These are phyloP conservation scores for Arremon aurantiirostris DNA, from an alignment of 2,797 vertebrate species.

Conservation along the genomic window DNA sequence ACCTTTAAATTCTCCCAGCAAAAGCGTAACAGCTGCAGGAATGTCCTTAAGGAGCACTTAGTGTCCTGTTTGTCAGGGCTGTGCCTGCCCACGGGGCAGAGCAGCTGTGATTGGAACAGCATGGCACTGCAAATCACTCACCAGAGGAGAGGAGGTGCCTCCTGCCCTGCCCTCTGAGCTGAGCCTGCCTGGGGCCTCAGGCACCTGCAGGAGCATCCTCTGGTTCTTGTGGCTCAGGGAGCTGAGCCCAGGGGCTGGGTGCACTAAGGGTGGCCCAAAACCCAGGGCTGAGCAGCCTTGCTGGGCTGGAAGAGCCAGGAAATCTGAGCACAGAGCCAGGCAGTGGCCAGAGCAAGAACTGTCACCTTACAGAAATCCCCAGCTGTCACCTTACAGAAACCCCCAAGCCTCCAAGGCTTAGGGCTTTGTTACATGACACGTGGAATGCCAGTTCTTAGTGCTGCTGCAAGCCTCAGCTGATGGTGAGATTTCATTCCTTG, in stretches of 20 bases:
- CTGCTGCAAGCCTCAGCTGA: not conserved
- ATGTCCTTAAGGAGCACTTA: not conserved
- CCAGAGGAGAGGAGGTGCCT: not conserved
- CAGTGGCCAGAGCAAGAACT: not conserved
- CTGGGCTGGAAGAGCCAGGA: not conserved
- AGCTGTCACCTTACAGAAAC: not conserved
- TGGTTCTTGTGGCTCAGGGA: not conserved
- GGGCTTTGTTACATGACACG: not conserved
- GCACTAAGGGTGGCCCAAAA: accelerated
- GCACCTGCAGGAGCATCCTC: accelerated
- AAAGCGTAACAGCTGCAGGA: not conserved
- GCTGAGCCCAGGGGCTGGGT: not conserved
- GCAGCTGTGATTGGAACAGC: not conserved
- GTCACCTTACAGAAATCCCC: not conserved
- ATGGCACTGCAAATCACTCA: not conserved
- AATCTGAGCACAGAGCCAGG: not conserved
- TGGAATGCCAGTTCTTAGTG: not conserved
- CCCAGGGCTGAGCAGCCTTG: not conserved
- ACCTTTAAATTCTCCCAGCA: not conserved
- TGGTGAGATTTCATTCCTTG: not conserved
- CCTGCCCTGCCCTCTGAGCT: not conserved
- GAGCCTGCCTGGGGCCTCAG: not conserved
- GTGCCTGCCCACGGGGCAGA: not conserved
- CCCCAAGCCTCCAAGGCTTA: not conserved
- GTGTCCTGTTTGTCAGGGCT: not conserved